Percentiles rank a stretch among this genome's conserved stretches.
Conservation (phyloP, 2,797 vertebrate genomes). For the Acomys russatus region DNA sequence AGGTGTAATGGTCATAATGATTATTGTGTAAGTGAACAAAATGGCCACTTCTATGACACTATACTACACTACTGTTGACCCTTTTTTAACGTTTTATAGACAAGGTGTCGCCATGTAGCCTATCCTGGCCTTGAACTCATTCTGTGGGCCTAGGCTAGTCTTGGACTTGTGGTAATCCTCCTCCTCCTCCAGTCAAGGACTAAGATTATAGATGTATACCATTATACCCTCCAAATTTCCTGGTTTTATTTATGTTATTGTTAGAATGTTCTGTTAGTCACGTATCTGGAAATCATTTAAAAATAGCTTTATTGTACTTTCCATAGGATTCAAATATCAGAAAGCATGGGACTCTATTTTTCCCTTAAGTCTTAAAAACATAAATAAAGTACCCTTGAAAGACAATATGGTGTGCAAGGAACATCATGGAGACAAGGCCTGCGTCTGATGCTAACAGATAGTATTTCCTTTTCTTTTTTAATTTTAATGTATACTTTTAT, state of each 20-base stretch:
- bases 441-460: background rate
- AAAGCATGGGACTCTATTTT: background rate
- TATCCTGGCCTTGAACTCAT: background rate
- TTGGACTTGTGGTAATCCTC: background rate
- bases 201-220: background rate
- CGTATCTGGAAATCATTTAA: slow-evolving; percentile 28
- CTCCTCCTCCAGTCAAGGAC: background rate
- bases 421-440: background rate
- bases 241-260: background rate
- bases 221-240: background rate
- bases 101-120: background rate
- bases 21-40: background rate
- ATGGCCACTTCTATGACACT: background rate
- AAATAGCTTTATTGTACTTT: background rate
- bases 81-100: background rate
- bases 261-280: background rate
- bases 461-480: background rate
- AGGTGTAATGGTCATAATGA: background rate
- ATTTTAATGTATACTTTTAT: background rate
- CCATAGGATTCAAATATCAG: background rate
- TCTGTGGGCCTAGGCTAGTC: no score
- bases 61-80: background rate
- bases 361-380: background rate
- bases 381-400: background rate
- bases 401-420: background rate